Evolutionary conservation across 2,888 invertebrate species (phyloP).

Genomic region (Trissolcus japonicus): DNA sequence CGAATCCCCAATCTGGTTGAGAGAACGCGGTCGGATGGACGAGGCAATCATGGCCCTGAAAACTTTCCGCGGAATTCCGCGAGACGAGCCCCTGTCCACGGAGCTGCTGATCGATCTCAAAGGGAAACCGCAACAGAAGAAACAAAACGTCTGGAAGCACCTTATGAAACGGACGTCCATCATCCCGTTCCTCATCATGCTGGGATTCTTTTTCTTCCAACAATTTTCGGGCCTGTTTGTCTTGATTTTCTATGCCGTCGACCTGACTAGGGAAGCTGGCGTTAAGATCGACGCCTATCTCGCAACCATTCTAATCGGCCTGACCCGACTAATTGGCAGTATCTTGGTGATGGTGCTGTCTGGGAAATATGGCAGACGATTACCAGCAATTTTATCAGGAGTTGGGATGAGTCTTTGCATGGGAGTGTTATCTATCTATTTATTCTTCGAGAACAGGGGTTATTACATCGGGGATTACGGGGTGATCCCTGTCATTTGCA

Average conservation of each 20-base stretch:
- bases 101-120: slow-evolving; percentile 63
- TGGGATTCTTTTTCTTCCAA: slow-evolving; percentile 79
- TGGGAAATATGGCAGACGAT: slow-evolving; percentile 79
- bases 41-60: slow-evolving; percentile 76
- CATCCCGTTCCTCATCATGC: slow-evolving; percentile 77
- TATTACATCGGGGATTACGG: slow-evolving; percentile 63
- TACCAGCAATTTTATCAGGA: slow-evolving; percentile 80
- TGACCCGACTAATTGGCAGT: slow-evolving; percentile 76
- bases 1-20: slow-evolving; percentile 79
- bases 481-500: slow-evolving; percentile 74
- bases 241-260: slow-evolving; percentile 79
- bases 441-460: slow-evolving; percentile 68
- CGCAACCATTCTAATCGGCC: slow-evolving; percentile 78
- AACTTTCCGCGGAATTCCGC: slow-evolving; percentile 73
- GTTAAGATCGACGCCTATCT: slow-evolving; percentile 76
- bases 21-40: slow-evolving; percentile 75
- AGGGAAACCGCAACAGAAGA: slow-evolving; percentile 60
- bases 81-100: slow-evolving; percentile 54
- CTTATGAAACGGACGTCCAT: slow-evolving; percentile 74
- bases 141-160: slow-evolving; percentile 64
- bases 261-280: slow-evolving; percentile 77
- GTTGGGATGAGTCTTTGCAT: slow-evolving; percentile 79
- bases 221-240: slow-evolving; percentile 80
- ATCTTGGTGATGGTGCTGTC: slow-evolving; percentile 76
- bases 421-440: slow-evolving; percentile 76